phyloP scores from a whole-genome alignment of 2,797 vertebrate species.

The Eospalax fontanierii region DNA sequence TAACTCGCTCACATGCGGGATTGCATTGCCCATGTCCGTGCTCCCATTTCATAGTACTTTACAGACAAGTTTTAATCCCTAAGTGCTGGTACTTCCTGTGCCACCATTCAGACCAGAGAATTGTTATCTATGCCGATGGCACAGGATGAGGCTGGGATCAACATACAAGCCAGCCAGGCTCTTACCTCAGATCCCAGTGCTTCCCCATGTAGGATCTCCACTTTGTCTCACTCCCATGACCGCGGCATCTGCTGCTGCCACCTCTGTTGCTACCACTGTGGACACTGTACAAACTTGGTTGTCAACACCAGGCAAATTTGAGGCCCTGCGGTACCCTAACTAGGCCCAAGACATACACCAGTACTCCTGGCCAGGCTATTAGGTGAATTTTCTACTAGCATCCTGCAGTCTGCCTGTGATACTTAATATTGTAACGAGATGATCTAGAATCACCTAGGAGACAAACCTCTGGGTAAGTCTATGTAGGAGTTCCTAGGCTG shows the following conservation, averaged over 20 bases:
- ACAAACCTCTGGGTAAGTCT: no score
- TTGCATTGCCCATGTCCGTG: not conserved
- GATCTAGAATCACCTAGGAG: no score
- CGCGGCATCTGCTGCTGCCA: no score
- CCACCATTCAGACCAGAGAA: not conserved
- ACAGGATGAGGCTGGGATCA: accelerated
- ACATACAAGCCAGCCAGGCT: accelerated
- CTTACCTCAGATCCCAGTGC: not conserved
- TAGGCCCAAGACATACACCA: accelerated
- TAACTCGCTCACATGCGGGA: not conserved
- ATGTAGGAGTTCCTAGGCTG: no score
- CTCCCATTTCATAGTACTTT: not conserved
- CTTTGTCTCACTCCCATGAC: accelerated
- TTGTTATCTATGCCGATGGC: not conserved
- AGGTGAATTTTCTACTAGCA: no score
- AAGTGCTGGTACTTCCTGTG: accelerated
- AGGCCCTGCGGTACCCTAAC: no score
- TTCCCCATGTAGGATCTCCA: no score
- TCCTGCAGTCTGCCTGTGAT: no score
- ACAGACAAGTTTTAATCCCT: not conserved
- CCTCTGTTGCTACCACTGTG: no score
- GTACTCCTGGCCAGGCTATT: not conserved
- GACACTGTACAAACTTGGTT: no score
- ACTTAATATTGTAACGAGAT: no score
- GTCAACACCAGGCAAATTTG: no score